Percentiles rank a stretch among this genome's conserved stretches.
Evolutionary conservation across 2,797 vertebrate genomes (phyloP).

Genomic region (Chiroxiphia lanceolata): DNA sequence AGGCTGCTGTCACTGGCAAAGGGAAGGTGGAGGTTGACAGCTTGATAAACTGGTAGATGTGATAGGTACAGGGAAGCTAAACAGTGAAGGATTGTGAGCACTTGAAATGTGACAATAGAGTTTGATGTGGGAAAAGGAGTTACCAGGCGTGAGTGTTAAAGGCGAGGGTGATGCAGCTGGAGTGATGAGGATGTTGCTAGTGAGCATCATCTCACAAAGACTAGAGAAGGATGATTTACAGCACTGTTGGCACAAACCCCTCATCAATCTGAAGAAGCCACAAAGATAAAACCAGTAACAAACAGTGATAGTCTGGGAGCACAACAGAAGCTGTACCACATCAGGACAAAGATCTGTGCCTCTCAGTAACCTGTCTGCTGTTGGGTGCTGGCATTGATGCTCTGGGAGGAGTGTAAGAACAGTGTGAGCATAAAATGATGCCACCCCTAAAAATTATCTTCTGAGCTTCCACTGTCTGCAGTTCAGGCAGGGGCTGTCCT

Average conservation of each 20-base stretch:
- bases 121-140: constrained; percentile 15
- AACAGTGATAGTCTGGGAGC: not conserved
- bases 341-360: not conserved
- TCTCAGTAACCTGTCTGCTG: not conserved
- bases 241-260: not conserved
- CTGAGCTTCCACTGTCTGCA: not conserved
- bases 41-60: constrained; percentile 51
- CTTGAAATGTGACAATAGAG: constrained; percentile 28
- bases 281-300: constrained; percentile 1
- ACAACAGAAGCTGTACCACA: not conserved
- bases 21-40: constrained; percentile 54
- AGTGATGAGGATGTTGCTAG: constrained; percentile 11
- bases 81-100: not conserved
- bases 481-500: not conserved
- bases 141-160: not conserved
- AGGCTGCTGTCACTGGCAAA: constrained; percentile 62
- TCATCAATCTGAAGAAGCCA: not conserved
- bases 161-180: constrained; percentile 11
- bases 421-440: not conserved
- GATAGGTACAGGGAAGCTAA: constrained; percentile 55
- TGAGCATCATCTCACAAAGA: not conserved
- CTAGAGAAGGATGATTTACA: constrained; percentile 12
- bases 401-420: not conserved
- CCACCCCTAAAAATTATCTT: not conserved
- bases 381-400: not conserved